A percentile compares a stretch with the other conserved stretches of the same genome.
Conservation (phyloP, 2,113 vertebrate species). For the Dipodomys spectabilis region DNA sequence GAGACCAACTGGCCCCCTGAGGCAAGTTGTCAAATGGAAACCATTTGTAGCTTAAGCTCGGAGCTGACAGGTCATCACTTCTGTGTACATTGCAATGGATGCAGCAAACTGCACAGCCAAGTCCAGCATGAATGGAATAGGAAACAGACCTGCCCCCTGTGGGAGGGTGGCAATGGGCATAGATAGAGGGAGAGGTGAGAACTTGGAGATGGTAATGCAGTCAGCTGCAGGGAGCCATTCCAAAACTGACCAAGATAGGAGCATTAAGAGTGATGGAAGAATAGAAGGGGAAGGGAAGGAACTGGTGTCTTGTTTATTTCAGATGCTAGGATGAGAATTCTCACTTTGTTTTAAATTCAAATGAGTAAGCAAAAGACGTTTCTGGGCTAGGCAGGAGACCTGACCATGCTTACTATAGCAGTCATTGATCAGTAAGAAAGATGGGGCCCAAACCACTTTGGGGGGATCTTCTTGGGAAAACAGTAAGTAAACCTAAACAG, state of each 20-base stretch:
- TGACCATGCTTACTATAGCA: neutral
- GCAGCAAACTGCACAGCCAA: neutral
- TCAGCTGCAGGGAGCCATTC: neutral
- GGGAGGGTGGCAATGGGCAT: neutral
- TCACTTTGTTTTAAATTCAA: conserved; percentile 23
- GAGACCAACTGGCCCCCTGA: neutral
- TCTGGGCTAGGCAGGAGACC: neutral
- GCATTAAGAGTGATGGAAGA: neutral
- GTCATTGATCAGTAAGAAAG: neutral
- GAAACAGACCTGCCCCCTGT: neutral
- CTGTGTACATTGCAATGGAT: neutral
- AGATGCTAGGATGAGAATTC: neutral
- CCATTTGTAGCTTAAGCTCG: neutral
- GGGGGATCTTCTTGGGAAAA: neutral
- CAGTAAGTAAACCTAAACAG: neutral
- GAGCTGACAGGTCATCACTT: neutral
- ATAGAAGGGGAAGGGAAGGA: neutral
- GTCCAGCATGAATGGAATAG: neutral
- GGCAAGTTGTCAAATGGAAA: neutral
- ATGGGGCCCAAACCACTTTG: neutral
- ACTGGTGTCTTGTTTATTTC: neutral
- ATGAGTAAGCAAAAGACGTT: neutral
- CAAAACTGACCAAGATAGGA: neutral
- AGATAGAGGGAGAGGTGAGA: neutral
- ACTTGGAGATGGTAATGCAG: neutral